A percentile compares a stretch with the other conserved stretches of the same genome.
Conservation (phyloP, 2,113 vertebrate species). For the Marmota flaviventris region DNA sequence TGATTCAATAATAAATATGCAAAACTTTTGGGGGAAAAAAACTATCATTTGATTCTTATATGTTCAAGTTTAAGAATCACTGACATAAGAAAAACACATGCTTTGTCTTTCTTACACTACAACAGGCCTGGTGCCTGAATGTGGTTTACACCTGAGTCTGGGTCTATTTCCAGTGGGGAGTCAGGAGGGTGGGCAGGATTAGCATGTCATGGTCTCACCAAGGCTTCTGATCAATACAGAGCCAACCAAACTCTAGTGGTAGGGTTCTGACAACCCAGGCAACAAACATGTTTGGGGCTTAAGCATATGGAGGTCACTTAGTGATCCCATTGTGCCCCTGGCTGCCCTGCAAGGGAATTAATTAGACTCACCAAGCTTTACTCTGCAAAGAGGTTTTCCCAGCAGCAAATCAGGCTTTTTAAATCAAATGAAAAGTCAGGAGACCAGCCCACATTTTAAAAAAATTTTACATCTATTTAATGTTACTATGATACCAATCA, state of each 20-base stretch:
- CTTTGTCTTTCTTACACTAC: background rate
- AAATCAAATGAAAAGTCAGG: conserved; percentile 50
- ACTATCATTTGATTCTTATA: background rate
- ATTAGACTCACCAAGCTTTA: conserved; percentile 25
- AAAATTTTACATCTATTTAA: conserved; percentile 59
- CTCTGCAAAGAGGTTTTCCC: conserved; percentile 60
- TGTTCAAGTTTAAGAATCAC: background rate
- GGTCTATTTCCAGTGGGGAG: background rate
- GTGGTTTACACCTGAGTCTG: background rate
- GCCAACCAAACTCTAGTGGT: background rate
- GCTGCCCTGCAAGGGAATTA: background rate
- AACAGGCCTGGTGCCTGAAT: background rate
- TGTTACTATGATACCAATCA: conserved; percentile 28
- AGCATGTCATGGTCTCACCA: background rate
- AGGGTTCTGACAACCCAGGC: background rate
- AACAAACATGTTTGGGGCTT: background rate
- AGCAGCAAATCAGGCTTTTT: conserved; percentile 53
- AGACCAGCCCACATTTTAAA: conserved; percentile 34
- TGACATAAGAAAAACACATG: background rate
- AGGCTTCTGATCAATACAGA: background rate
- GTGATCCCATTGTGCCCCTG: background rate
- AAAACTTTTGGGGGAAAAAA: too few relatives aligned
- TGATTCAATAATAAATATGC: too few relatives aligned
- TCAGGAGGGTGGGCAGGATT: too few relatives aligned
- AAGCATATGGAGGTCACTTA: background rate